These are phyloP conservation scores for Poecilia velifera DNA, from an alignment of 2,797 vertebrate species.

Conservation along the genomic window DNA sequence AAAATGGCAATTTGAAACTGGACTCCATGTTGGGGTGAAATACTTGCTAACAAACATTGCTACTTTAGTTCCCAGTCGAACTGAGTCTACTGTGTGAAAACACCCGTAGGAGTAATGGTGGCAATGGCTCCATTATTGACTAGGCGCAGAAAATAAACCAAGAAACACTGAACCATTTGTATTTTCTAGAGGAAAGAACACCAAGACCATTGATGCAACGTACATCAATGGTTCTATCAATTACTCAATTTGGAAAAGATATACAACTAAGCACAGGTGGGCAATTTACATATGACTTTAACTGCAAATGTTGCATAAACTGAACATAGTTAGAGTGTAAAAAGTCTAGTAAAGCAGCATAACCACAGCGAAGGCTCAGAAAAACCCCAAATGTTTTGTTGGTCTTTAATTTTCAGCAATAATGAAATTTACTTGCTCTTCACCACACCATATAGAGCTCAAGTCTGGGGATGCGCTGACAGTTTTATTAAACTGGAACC, in stretches of 20 bases:
- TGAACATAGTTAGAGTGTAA: not conserved
- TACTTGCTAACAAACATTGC: too few relatives aligned
- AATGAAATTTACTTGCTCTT: constrained; percentile 16
- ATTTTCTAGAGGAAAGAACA: not conserved
- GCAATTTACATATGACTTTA: not conserved
- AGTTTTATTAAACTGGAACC: constrained; percentile 47
- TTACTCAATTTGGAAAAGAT: too few relatives aligned
- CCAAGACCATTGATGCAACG: too few relatives aligned
- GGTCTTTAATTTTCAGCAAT: not conserved
- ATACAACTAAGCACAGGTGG: not conserved
- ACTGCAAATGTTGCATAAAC: not conserved
- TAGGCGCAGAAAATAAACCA: not conserved
- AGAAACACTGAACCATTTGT: not conserved
- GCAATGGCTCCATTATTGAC: not conserved
- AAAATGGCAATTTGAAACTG: too few relatives aligned
- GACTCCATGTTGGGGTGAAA: too few relatives aligned
- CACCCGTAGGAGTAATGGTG: not conserved
- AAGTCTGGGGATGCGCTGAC: constrained; percentile 37
- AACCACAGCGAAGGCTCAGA: not conserved
- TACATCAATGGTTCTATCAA: too few relatives aligned
- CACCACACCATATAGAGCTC: constrained; percentile 16
- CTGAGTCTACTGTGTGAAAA: too few relatives aligned
- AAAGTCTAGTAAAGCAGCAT: not conserved
- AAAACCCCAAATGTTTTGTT: not conserved
- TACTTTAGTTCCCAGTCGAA: too few relatives aligned